Conservation (phyloP, 2,888 invertebrate species). For the Pammene aurita region DNA sequence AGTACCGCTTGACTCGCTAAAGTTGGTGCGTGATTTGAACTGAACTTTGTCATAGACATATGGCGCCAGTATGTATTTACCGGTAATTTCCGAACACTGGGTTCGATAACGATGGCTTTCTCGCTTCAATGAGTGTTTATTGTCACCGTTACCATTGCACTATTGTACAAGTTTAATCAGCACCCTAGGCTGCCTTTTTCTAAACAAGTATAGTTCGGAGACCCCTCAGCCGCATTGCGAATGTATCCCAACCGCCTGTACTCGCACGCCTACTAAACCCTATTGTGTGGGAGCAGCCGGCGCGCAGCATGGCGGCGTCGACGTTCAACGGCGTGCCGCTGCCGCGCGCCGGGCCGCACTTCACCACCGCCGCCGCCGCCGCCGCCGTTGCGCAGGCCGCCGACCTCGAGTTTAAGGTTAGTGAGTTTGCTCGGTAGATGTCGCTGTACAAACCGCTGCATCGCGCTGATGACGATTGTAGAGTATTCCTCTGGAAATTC, state of each 20-base stretch:
- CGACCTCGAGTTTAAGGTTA: constrained; percentile 73
- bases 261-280: not conserved
- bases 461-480: not conserved
- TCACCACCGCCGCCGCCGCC: constrained; percentile 57
- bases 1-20: too few species aligned
- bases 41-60: too few species aligned
- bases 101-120: too few species aligned
- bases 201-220: not conserved
- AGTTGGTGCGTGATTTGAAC: too few species aligned
- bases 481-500: too few species aligned
- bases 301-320: constrained; percentile 40
- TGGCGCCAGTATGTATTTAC: too few species aligned
- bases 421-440: not conserved
- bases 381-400: constrained; percentile 46
- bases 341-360: constrained; percentile 67
- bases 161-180: too few species aligned
- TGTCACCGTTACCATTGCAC: too few species aligned
- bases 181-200: too few species aligned
- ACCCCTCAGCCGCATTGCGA: constrained; percentile 3
- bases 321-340: constrained; percentile 60
- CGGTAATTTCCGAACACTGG: too few species aligned
- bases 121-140: too few species aligned
- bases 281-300: constrained; percentile 35
- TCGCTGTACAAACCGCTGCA: not conserved
- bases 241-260: constrained; percentile 2